These are phyloP conservation scores for Philotrypesis tridentata DNA, from an alignment of 1,140 invertebrate species.

Conservation along the genomic window DNA sequence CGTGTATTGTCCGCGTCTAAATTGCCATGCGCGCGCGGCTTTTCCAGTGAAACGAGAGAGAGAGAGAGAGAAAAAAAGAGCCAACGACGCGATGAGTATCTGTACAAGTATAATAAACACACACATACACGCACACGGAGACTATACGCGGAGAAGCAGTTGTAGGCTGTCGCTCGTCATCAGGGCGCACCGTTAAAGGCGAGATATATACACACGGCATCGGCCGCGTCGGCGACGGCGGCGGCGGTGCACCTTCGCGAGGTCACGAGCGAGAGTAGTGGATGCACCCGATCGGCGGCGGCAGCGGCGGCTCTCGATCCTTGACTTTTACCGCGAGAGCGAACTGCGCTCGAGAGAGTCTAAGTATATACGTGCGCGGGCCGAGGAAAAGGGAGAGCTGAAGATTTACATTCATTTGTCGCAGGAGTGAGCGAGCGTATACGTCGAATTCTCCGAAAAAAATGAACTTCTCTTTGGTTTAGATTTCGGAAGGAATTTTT, in stretches of 20 bases:
- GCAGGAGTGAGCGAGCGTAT: not conserved
- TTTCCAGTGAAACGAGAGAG: not conserved
- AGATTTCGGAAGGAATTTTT: no score
- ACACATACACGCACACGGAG: not conserved
- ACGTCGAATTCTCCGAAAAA: no score
- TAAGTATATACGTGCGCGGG: not conserved
- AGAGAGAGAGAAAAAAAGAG: not conserved
- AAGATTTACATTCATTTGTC: conserved; percentile 41
- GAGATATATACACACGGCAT: no score
- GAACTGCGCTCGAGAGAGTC: not conserved
- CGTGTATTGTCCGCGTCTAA: not conserved
- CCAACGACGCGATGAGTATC: no score
- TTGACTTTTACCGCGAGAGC: conserved; percentile 42
- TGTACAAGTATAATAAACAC: not conserved
- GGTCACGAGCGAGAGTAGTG: conserved; percentile 46
- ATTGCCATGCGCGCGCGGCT: no score
- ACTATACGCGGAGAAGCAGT: not conserved
- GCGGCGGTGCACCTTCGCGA: conserved; percentile 19
- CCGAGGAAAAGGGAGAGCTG: not conserved
- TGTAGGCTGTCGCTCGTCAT: not conserved
- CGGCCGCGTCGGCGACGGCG: no score
- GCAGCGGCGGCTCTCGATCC: no score
- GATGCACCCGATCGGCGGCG: conserved; percentile 26
- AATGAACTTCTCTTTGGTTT: no score
- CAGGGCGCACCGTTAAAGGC: not conserved